Percentiles rank a stretch among this genome's conserved stretches.
These are phyloP conservation scores for Pandemis cinnamomeana DNA, from an alignment of 2,888 invertebrate genomes.

Conservation along the genomic window DNA sequence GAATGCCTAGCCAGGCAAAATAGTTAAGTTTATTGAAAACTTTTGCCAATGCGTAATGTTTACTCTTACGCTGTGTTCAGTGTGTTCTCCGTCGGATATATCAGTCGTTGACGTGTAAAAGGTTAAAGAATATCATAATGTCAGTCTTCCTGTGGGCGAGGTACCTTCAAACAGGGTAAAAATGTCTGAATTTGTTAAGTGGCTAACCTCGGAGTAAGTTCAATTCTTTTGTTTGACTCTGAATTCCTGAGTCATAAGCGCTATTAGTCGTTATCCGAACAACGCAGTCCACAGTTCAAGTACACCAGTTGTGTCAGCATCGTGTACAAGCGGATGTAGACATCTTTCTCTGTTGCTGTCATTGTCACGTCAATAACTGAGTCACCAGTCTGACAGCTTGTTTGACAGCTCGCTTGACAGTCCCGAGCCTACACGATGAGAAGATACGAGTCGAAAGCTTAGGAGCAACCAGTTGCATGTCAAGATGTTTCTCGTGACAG, in stretches of 20 bases:
- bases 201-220: neutral
- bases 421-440: conserved; percentile 59
- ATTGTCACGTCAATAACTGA: conserved; percentile 53
- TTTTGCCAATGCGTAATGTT: too few relatives aligned
- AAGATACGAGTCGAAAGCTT: conserved; percentile 63
- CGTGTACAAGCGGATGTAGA: conserved; percentile 50
- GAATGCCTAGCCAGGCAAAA: too few relatives aligned
- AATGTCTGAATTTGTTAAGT: too few relatives aligned
- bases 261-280: neutral
- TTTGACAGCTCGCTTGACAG: conserved; percentile 64
- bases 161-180: too few relatives aligned
- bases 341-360: conserved; percentile 56
- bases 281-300: conserved; percentile 28
- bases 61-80: too few relatives aligned
- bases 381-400: conserved; percentile 49
- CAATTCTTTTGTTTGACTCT: neutral
- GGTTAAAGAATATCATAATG: too few relatives aligned
- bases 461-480: conserved; percentile 45
- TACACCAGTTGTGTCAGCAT: conserved; percentile 30
- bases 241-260: neutral
- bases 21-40: too few relatives aligned
- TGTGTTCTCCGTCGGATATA: too few relatives aligned
- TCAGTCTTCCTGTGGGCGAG: too few relatives aligned
- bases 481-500: conserved; percentile 39
- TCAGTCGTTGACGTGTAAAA: too few relatives aligned